phyloP scores from a whole-genome alignment of 1,140 invertebrate species.

The Cheumatopsyche charites region DNA sequence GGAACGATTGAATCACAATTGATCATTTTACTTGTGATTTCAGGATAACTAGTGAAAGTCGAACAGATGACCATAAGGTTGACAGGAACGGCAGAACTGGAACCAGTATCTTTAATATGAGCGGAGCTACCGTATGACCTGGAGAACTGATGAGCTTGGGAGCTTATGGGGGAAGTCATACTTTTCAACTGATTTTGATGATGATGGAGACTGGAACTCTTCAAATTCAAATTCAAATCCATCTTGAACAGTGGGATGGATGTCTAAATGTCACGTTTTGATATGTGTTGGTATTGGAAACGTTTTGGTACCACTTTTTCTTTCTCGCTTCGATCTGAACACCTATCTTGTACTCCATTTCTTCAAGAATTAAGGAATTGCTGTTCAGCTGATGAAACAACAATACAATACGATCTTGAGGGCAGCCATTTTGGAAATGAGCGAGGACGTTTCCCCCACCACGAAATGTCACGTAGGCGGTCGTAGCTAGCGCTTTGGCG shows the following conservation, averaged over 20 bases:
- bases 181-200: too few species aligned
- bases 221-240: neutral
- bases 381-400: too few species aligned
- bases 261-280: too few species aligned
- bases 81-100: neutral
- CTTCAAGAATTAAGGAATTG: too few species aligned
- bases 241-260: too few species aligned
- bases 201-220: neutral
- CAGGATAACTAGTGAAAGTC: too few species aligned
- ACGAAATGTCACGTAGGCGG: neutral
- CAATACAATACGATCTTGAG: neutral
- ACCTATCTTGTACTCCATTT: too few species aligned
- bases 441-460: neutral
- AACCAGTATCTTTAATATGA: neutral
- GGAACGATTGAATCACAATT: neutral
- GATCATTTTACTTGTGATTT: neutral
- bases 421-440: neutral
- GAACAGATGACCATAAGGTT: too few species aligned
- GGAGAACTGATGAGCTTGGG: neutral
- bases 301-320: too few species aligned
- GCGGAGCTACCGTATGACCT: neutral
- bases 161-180: neutral
- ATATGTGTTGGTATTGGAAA: too few species aligned
- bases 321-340: too few species aligned
- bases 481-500: too few species aligned